Percentiles rank a stretch among this genome's conserved stretches.
phyloP scores from a whole-genome alignment of 2,113 vertebrate species.

The Mesocricetus auratus region DNA sequence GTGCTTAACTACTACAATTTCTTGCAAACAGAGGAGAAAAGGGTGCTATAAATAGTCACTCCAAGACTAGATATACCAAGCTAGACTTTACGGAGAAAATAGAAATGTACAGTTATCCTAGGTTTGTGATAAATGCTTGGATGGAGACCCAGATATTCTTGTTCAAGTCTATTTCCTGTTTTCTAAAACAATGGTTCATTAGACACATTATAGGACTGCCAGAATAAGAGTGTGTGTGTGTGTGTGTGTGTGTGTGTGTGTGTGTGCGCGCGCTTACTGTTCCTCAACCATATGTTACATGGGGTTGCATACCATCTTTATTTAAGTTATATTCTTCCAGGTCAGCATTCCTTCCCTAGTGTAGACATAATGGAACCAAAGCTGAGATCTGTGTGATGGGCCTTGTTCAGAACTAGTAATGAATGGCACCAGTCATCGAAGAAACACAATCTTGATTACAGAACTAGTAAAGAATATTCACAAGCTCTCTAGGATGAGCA shows the following conservation, averaged over 20 bases:
- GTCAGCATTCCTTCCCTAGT: background rate
- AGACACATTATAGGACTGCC: background rate
- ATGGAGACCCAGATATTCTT: background rate
- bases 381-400: background rate
- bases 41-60: constrained; percentile 38
- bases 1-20: background rate
- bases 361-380: constrained; percentile 1
- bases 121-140: background rate
- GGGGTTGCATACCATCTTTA: background rate
- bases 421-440: too few species aligned
- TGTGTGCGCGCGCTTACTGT: too few species aligned
- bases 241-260: too few species aligned
- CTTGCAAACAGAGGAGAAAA: background rate
- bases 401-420: background rate
- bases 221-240: background rate
- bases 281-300: background rate
- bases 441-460: background rate
- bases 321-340: background rate
- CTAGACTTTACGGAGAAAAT: background rate
- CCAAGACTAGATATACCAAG: background rate
- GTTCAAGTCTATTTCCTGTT: background rate
- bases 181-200: background rate
- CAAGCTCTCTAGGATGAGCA: background rate
- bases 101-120: background rate
- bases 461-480: background rate